Evolutionary conservation across 2,113 vertebrate species (phyloP), one percentile per base, ranked within the genome.

Genomic region (Microcebus jonahi): DNA sequence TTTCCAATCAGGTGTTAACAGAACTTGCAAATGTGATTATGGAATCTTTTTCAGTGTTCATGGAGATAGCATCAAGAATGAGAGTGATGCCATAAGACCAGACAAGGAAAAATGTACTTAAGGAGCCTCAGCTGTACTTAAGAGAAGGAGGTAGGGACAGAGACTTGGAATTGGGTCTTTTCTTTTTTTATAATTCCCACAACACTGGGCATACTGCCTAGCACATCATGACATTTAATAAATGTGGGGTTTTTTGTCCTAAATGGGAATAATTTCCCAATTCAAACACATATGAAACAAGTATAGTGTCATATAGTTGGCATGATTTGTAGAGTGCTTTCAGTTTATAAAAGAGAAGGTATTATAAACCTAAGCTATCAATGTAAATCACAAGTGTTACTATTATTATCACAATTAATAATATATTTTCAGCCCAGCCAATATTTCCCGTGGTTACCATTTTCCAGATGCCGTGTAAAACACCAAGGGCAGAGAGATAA

Each of bases 361-460:
- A 75, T 70, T 94, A 77, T 91, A 76, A 86, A 81, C 21, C n/a
- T 77, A 68, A 86, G 45, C 45, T 88, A 86, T 63, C 29, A 85
- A 11, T 80, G 50, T 77, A 67, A 94, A 55, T 2, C 6, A 25
- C 34, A 77, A 90, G 29, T 86, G n/a, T 95, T 89, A 86, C 31
- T 85, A 34, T 84, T 80, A 89, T 65, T 73, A 55, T 79, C 81
- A 76, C 10, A 95, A 68, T 92, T 67, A 92, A 80, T 83, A 90
- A 85, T 67, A n/a, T 57, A 79, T 79, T 76, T 94, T 86, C 61
- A 87, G 36, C 34, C 23, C 50, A 65, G 15, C 45, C 48, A 82
- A 10, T 90, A 73, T 89, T 90, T 73, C 34, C 81, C 39, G 65
- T 53, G 27, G 11, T 76, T 71, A 34, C 71, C 7, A 79, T 83